These are phyloP conservation scores for Stercorarius parasiticus DNA, from an alignment of 2,113 vertebrate genomes.

Conservation along the genomic window DNA sequence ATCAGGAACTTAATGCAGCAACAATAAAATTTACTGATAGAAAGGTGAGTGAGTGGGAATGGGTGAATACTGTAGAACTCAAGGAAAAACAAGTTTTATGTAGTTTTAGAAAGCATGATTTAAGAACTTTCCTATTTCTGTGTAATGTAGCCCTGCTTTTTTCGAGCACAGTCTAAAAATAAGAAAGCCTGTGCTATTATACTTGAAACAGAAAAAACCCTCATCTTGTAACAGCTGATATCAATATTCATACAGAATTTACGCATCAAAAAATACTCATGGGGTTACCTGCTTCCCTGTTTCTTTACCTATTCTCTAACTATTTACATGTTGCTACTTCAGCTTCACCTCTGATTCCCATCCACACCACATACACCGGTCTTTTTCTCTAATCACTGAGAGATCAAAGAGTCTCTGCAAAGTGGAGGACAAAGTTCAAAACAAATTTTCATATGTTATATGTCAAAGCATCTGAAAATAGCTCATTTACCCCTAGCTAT, in stretches of 20 bases:
- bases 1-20: conserved; percentile 8
- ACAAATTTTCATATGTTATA: background rate
- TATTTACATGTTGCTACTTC: background rate
- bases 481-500: background rate
- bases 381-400: background rate
- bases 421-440: background rate
- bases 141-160: background rate
- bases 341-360: background rate
- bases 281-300: background rate
- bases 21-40: background rate
- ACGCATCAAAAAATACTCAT: background rate
- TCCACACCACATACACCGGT: background rate
- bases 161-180: background rate
- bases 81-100: background rate
- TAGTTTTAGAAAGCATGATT: background rate
- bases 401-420: background rate
- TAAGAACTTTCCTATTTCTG: background rate
- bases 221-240: background rate
- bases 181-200: background rate
- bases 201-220: background rate
- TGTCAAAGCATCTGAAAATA: background rate
- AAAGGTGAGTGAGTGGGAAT: background rate
- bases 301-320: background rate
- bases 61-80: background rate
- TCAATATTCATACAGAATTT: background rate